A percentile compares a stretch with the other conserved stretches of the same genome.
Conservation (phyloP, 1,140 invertebrate species). For the Diachasmimorpha longicaudata region DNA sequence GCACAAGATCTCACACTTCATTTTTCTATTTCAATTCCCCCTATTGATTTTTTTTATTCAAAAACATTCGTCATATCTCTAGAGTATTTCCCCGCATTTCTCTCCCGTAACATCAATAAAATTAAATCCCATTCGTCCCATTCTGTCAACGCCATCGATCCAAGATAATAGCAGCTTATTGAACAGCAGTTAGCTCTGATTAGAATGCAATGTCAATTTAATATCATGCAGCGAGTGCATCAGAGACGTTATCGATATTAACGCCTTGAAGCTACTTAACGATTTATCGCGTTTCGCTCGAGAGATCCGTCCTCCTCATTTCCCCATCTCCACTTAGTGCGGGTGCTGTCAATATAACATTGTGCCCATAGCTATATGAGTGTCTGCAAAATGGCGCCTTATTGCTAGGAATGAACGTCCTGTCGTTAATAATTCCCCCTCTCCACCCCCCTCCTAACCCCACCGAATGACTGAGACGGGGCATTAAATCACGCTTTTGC, state of each 20-base stretch:
- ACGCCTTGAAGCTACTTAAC: not conserved
- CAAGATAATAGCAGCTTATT: too few relatives aligned
- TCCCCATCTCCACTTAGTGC: not conserved
- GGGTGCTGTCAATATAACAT: not conserved
- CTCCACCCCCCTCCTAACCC: not conserved
- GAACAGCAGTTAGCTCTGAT: too few relatives aligned
- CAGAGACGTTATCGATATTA: not conserved
- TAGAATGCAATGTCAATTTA: too few relatives aligned
- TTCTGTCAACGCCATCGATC: not conserved
- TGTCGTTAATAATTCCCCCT: constrained; percentile 28
- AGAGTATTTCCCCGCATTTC: too few relatives aligned
- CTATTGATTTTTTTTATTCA: too few relatives aligned
- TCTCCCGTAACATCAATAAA: not conserved
- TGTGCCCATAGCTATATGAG: not conserved
- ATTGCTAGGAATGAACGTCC: constrained; percentile 22
- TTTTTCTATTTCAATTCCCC: too few relatives aligned
- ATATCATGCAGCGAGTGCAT: too few relatives aligned
- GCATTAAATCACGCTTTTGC: constrained; percentile 34
- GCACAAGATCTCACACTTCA: too few relatives aligned
- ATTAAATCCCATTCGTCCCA: not conserved
- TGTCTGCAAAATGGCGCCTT: not conserved
- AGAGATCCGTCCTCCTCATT: not conserved
- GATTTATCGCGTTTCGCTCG: not conserved
- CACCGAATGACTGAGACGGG: constrained; percentile 13
- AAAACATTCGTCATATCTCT: too few relatives aligned